These are phyloP conservation scores for Choreutis nemorana DNA, from an alignment of 2,888 invertebrate genomes.

Conservation along the genomic window DNA sequence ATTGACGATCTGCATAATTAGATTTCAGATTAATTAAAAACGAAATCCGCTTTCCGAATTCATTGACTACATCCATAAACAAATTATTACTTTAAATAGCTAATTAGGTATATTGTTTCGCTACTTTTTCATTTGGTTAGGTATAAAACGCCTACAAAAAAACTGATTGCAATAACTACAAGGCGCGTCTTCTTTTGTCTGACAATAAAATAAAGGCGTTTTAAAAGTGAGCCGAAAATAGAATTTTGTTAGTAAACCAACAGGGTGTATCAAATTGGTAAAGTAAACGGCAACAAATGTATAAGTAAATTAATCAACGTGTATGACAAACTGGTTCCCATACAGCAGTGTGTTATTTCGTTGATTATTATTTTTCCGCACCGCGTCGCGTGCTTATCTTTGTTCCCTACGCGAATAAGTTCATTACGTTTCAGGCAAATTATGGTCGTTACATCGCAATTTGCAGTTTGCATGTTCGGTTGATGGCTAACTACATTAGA, in stretches of 20 bases:
- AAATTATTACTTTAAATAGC: too few relatives aligned
- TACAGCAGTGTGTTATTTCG: constrained; percentile 12
- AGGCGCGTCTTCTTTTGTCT: too few relatives aligned
- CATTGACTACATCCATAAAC: too few relatives aligned
- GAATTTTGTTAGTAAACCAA: too few relatives aligned
- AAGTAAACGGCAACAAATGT: constrained; percentile 13
- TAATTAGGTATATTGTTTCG: too few relatives aligned
- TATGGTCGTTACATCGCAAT: constrained; percentile 37
- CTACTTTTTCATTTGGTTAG: too few relatives aligned
- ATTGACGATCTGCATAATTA: too few relatives aligned
- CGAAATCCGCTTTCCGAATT: too few relatives aligned
- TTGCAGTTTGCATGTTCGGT: constrained; percentile 34
- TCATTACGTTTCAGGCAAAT: constrained; percentile 46
- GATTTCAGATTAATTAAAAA: too few relatives aligned
- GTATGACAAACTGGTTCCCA: constrained; percentile 19
- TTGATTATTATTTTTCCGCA: constrained; percentile 13
- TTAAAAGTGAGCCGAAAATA: too few relatives aligned
- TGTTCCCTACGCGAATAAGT: constrained; percentile 26
- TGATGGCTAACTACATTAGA: constrained; percentile 31
- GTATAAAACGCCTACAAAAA: constrained; percentile 19
- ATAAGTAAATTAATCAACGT: constrained; percentile 17
- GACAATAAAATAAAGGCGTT: too few relatives aligned
- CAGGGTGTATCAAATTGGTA: too few relatives aligned
- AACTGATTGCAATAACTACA: constrained; percentile 19
- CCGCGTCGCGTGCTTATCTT: constrained; percentile 33